A percentile compares a stretch with the other conserved stretches of the same genome.
phyloP scores from a whole-genome alignment of 1,140 invertebrate species.

The Caenorhabditis briggsae region DNA sequence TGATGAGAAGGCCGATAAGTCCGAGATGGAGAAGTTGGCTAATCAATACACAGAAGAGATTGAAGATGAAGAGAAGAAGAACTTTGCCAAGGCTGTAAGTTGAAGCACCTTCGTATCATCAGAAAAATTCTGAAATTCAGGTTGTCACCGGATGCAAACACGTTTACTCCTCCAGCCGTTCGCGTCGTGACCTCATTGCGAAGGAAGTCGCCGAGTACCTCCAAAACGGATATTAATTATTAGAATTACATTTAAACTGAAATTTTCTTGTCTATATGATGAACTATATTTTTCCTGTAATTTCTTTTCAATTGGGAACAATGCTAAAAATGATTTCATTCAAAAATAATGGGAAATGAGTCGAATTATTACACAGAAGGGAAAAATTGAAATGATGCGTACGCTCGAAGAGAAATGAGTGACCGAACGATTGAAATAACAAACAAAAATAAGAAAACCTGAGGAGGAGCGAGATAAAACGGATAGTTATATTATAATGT shows the following conservation, averaged over 20 bases:
- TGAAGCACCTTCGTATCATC: neutral
- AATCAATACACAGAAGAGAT: conserved; percentile 27
- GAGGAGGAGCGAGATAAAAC: conserved; percentile 45
- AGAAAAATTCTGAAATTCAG: conserved; percentile 1
- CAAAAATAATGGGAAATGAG: conserved; percentile 24
- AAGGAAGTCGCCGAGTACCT: conserved; percentile 44
- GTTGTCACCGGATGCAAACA: conserved; percentile 55
- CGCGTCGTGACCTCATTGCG: conserved; percentile 30
- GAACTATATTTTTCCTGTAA: neutral
- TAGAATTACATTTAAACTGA: neutral
- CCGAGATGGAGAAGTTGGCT: conserved; percentile 31
- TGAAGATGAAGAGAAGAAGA: conserved; percentile 54
- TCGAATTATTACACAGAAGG: conserved; percentile 52
- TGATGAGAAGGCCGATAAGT: conserved; percentile 13
- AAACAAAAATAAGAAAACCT: conserved; percentile 8
- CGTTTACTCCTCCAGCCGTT: conserved; percentile 46
- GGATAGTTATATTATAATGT: conserved; percentile 48
- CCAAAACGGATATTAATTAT: neutral
- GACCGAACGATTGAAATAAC: neutral
- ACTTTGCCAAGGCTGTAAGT: conserved; percentile 18
- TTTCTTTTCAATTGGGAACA: neutral
- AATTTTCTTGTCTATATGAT: conserved; percentile 44
- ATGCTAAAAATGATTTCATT: conserved; percentile 42
- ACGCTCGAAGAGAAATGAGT: conserved; percentile 28
- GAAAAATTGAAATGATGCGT: conserved; percentile 32